Evolutionary conservation across 2,888 invertebrate species (phyloP).

Genomic region (Athripsodes cinereus): DNA sequence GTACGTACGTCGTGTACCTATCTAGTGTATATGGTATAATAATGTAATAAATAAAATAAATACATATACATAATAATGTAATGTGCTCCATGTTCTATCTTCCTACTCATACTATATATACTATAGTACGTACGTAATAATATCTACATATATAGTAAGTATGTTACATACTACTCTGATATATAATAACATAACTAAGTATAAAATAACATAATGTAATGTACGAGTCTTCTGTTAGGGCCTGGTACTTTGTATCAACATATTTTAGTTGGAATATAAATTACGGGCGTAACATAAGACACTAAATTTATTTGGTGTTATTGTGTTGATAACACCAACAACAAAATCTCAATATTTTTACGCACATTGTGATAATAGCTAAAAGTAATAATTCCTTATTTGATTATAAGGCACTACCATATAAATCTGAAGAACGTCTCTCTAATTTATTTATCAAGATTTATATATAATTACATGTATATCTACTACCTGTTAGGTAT

Average conservation of each 20-base stretch:
- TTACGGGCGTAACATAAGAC: slow-evolving; percentile 19
- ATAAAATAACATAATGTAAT: slow-evolving; percentile 16
- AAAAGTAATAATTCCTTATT: slow-evolving; percentile 27
- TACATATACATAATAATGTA: not conserved
- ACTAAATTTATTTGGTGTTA: slow-evolving; percentile 12
- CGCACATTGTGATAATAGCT: slow-evolving; percentile 30
- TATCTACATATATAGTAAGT: slow-evolving; percentile 17
- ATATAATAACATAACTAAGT: not conserved
- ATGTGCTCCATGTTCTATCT: slow-evolving; percentile 23
- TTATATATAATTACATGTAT: slow-evolving; percentile 22
- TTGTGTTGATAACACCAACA: slow-evolving; percentile 15
- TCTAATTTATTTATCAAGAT: slow-evolving; percentile 26
- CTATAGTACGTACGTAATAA: too few species aligned
- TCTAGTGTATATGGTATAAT: too few species aligned
- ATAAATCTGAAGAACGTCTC: slow-evolving; percentile 27
- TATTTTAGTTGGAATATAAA: slow-evolving; percentile 16
- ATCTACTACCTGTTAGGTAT: too few species aligned
- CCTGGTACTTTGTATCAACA: slow-evolving; percentile 23
- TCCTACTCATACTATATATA: slow-evolving; percentile 13
- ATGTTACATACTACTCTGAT: slow-evolving; percentile 23
- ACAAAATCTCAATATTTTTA: slow-evolving; percentile 27
- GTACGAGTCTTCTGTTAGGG: slow-evolving; percentile 19
- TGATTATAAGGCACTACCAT: slow-evolving; percentile 25
- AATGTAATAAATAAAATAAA: not conserved
- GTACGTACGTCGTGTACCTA: too few species aligned